phyloP scores from a whole-genome alignment of 2,797 vertebrate species.

The Artibeus lituratus region DNA sequence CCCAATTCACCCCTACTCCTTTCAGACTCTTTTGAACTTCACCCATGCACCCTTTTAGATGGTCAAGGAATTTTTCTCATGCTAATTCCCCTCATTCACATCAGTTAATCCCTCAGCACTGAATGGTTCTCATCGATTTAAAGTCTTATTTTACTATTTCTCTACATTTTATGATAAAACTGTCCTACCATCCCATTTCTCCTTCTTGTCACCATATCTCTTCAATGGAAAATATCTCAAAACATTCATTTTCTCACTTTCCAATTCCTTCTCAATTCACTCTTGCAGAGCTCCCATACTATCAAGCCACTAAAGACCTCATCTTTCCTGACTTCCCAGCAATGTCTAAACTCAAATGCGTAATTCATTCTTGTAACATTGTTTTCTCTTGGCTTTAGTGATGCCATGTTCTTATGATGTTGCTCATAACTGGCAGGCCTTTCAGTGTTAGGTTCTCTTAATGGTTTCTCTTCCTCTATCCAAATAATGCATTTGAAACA shows the following conservation, averaged over 20 bases:
- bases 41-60: neutral
- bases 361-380: neutral
- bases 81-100: neutral
- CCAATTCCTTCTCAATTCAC: neutral
- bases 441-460: neutral
- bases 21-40: neutral
- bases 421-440: neutral
- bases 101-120: neutral
- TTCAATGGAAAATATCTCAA: neutral
- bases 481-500: neutral
- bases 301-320: neutral
- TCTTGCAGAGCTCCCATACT: neutral
- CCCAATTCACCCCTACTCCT: fast-evolving
- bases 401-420: neutral
- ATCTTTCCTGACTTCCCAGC: neutral
- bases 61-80: neutral
- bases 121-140: neutral
- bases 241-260: neutral
- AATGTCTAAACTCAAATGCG: neutral
- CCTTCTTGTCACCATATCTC: neutral
- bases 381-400: neutral
- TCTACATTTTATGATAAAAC: neutral
- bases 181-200: neutral
- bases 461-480: neutral
- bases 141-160: neutral